Percentiles rank a stretch among this genome's conserved stretches.
Conservation (phyloP, 2,888 invertebrate genomes). For the Heliconius ismenius region DNA sequence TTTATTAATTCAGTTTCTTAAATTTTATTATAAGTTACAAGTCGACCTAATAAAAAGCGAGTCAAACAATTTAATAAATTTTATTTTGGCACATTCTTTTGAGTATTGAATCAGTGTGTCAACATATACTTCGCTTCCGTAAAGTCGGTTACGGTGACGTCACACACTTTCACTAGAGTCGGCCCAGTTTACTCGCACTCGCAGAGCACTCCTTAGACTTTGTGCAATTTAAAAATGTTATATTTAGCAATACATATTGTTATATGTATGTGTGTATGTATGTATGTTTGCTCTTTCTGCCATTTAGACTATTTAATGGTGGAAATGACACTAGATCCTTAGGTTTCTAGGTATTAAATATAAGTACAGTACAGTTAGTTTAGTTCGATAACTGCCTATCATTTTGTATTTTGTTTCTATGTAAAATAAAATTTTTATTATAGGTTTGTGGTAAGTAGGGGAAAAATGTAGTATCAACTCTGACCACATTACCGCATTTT, state of each 20-base stretch:
- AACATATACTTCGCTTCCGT: neutral
- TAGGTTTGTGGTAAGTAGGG: neutral
- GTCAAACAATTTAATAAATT: too few relatives aligned
- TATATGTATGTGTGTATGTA: too few relatives aligned
- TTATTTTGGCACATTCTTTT: too few relatives aligned
- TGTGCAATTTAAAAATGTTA: slow-evolving; percentile 3
- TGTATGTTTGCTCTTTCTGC: too few relatives aligned
- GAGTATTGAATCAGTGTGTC: neutral
- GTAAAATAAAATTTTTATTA: neutral
- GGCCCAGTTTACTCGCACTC: slow-evolving; percentile 21
- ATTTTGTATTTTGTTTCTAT: neutral
- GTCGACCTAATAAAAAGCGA: too few relatives aligned
- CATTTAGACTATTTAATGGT: too few relatives aligned
- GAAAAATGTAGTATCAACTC: neutral
- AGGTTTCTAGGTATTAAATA: too few relatives aligned
- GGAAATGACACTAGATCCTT: too few relatives aligned
- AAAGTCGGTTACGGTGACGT: slow-evolving; percentile 31
- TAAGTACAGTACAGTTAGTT: too few relatives aligned
- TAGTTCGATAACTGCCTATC: neutral
- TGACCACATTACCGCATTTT: slow-evolving; percentile 16
- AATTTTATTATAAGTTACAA: too few relatives aligned
- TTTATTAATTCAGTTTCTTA: too few relatives aligned
- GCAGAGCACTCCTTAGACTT: slow-evolving; percentile 11
- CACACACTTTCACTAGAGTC: slow-evolving; percentile 44
- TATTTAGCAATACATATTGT: neutral